Evolutionary conservation across 2,113 vertebrate species (phyloP).

Genomic region (Lophotis ruficrista): DNA sequence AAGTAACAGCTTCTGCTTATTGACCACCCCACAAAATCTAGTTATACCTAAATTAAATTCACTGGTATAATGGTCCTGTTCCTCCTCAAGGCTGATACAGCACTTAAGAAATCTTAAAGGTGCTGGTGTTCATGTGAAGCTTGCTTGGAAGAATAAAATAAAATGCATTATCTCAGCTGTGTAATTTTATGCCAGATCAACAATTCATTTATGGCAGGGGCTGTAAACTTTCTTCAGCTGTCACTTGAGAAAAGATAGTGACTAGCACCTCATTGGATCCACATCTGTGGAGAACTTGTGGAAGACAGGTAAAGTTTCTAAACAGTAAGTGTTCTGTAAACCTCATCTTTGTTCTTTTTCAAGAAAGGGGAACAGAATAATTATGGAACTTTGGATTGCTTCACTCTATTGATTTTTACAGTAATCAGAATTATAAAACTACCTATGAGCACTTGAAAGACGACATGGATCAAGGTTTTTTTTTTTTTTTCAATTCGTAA

Average conservation of each 20-base stretch:
- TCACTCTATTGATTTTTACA: background rate
- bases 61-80: background rate
- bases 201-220: background rate
- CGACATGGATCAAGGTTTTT: background rate
- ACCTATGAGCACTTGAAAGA: background rate
- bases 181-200: background rate
- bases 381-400: background rate
- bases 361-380: background rate
- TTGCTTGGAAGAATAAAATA: background rate
- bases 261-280: background rate
- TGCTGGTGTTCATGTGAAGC: background rate
- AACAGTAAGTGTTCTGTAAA: background rate
- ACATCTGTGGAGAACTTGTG: background rate
- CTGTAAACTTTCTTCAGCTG: background rate
- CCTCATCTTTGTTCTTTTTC: background rate
- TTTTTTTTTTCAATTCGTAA: background rate
- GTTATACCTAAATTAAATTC: background rate
- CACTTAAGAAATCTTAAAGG: background rate
- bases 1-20: constrained; percentile 6
- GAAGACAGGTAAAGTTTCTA: background rate
- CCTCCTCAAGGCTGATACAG: background rate
- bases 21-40: constrained; percentile 1
- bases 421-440: background rate
- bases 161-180: background rate
- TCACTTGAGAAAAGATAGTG: background rate